These are phyloP conservation scores for Meganola albula DNA, from an alignment of 2,888 invertebrate genomes.

Conservation along the genomic window DNA sequence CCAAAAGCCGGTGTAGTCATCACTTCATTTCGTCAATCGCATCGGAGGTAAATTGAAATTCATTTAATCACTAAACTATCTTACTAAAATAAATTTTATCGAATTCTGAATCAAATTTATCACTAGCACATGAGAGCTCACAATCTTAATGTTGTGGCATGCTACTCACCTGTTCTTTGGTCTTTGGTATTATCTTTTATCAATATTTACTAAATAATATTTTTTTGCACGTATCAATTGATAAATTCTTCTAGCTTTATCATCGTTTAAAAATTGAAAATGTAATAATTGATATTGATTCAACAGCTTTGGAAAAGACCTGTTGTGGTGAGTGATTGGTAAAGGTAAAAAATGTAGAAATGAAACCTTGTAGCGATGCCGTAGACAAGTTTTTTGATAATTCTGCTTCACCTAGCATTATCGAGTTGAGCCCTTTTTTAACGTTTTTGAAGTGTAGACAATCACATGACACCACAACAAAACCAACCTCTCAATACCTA, in stretches of 20 bases:
- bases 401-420: slow-evolving; percentile 55
- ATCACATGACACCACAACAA: slow-evolving; percentile 43
- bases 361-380: slow-evolving; percentile 48
- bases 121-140: slow-evolving; percentile 46
- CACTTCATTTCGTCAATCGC: slow-evolving; percentile 91
- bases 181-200: slow-evolving; percentile 21
- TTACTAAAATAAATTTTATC: slow-evolving; percentile 20
- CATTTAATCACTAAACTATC: slow-evolving; percentile 12
- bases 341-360: slow-evolving; percentile 62
- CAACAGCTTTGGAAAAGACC: slow-evolving; percentile 76
- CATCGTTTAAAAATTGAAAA: slow-evolving; percentile 23
- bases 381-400: slow-evolving; percentile 56
- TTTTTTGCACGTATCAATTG: slow-evolving; percentile 46
- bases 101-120: slow-evolving; percentile 18
- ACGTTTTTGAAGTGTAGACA: slow-evolving; percentile 31
- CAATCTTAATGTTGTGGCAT: slow-evolving; percentile 63
- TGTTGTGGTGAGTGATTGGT: slow-evolving; percentile 72
- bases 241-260: slow-evolving; percentile 15
- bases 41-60: slow-evolving; percentile 81
- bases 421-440: slow-evolving; percentile 40
- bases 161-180: slow-evolving; percentile 31
- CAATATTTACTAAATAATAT: slow-evolving; percentile 25
- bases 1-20: slow-evolving; percentile 92
- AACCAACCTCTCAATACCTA: slow-evolving; percentile 10
- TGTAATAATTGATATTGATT: slow-evolving; percentile 58